Conservation (phyloP, 2,888 invertebrate genomes). For the Norana najaformis region DNA sequence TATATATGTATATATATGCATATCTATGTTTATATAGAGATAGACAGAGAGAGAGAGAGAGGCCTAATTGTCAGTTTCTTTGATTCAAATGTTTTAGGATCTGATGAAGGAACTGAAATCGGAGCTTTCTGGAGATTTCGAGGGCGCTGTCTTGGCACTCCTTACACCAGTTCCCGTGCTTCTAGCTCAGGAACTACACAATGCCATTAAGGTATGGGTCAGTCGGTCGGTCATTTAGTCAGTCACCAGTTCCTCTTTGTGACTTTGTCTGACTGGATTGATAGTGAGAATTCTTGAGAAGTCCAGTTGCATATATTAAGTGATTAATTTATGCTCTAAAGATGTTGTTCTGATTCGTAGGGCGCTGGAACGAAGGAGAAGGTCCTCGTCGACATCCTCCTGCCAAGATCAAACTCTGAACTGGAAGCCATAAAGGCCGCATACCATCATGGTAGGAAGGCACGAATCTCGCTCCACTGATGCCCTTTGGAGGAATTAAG, state of each 20-base stretch:
- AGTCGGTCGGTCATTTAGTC: background rate
- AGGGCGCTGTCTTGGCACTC: conserved; percentile 78
- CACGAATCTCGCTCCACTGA: background rate
- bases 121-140: conserved; percentile 85
- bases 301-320: background rate
- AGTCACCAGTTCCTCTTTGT: background rate
- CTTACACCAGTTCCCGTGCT: conserved; percentile 83
- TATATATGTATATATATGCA: no score
- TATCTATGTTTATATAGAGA: no score
- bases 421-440: conserved; percentile 71
- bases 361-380: conserved; percentile 86
- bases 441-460: background rate
- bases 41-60: background rate
- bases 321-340: background rate
- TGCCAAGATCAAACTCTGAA: conserved; percentile 66
- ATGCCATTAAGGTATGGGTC: conserved; percentile 71
- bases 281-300: background rate
- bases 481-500: no score
- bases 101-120: conserved; percentile 63
- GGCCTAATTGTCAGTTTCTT: background rate
- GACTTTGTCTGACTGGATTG: no score
- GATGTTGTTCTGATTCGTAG: conserved; percentile 43
- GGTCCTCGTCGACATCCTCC: conserved; percentile 81
- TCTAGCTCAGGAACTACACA: conserved; percentile 80
- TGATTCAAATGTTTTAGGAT: conserved; percentile 49